Evolutionary conservation across 2,797 vertebrate species (phyloP).

Genomic region (Squalus acanthias): DNA sequence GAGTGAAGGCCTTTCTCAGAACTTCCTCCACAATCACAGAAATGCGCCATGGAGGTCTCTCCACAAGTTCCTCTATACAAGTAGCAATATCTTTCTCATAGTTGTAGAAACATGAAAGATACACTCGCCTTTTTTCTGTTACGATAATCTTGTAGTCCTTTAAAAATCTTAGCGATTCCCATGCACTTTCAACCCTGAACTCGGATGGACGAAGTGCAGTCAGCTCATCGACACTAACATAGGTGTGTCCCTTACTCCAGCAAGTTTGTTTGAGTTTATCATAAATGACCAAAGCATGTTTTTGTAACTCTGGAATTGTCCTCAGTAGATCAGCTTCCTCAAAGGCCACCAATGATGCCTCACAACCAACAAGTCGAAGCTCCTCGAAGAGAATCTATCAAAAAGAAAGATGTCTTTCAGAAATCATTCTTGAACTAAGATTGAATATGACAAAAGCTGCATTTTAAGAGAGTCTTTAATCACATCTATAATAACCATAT

Average conservation of each 20-base stretch:
- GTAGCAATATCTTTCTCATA: slow-evolving; percentile 62
- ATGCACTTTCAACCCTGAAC: slow-evolving; percentile 49
- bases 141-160: slow-evolving; percentile 56
- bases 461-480: background rate
- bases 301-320: slow-evolving; percentile 57
- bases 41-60: slow-evolving; percentile 50
- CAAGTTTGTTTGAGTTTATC: slow-evolving; percentile 58
- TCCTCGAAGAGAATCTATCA: slow-evolving; percentile 46
- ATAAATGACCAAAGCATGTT: slow-evolving; percentile 62
- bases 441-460: background rate
- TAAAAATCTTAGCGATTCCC: slow-evolving; percentile 64
- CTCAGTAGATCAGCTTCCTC: slow-evolving; percentile 54
- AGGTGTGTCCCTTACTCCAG: slow-evolving; percentile 64
- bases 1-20: slow-evolving; percentile 42
- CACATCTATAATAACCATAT: background rate
- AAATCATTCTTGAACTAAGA: background rate
- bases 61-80: slow-evolving; percentile 51
- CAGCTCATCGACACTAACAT: slow-evolving; percentile 51
- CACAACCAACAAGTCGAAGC: slow-evolving; percentile 57
- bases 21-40: slow-evolving; percentile 55
- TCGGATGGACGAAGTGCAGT: slow-evolving; percentile 42
- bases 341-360: slow-evolving; percentile 59
- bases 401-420: slow-evolving; percentile 33
- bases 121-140: slow-evolving; percentile 53
- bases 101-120: slow-evolving; percentile 55